Base-by-base conservation (phyloP, 92 coral and sea anemone genomes). In the Parazoanthus swiftii region DNA sequence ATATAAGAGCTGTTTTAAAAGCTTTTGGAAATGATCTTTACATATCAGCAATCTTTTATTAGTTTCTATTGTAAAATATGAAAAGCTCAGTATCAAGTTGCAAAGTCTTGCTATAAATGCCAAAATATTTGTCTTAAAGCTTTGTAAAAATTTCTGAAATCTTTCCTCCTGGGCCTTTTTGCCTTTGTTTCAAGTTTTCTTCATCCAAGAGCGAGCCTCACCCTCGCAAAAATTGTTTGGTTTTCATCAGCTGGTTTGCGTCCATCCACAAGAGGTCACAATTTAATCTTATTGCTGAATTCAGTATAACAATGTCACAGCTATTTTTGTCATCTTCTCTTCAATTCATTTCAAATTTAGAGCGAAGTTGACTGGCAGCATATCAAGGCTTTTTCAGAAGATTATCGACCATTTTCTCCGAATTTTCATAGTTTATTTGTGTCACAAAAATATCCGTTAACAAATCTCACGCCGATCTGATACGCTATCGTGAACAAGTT, bases 181-280 rank as follows among this genome's bases (percentile, higher is more conserved):
- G 16, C 18, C 59, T 20, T 63, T 20, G 70, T 63, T 63, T 63
- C 70, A 23, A 72, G 76, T 72, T 6, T 33, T 20, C 33, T 25
- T 38, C 75, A 0, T 70, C 4, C 37, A 70, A 70, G 0, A 36
- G 4, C 43, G 1, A 3, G 16, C 38, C 25, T 33, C 42, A 1
- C 76, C 76, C 42, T 33, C 43, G 59, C 59, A 72, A 29, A 33
- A 36, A 10, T 11, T 26, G 38, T 26, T 72, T 10, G n/a, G 11
- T 44, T 20, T 11, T 18, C 54, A 1, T 36, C 33, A 29, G 46
- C 51, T 76, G 54, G 26, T 9, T 23, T 39, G 46, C 42, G 54
- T 76, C 51, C 20, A 18, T 76, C 80, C 80, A 76, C 80, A n/a
- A 76, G 42, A 76, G 80, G 80, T 76, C 80, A 76, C 50, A 15